Base-by-base conservation (phyloP, 2,797 vertebrate species). In the Ceryle rudis region DNA sequence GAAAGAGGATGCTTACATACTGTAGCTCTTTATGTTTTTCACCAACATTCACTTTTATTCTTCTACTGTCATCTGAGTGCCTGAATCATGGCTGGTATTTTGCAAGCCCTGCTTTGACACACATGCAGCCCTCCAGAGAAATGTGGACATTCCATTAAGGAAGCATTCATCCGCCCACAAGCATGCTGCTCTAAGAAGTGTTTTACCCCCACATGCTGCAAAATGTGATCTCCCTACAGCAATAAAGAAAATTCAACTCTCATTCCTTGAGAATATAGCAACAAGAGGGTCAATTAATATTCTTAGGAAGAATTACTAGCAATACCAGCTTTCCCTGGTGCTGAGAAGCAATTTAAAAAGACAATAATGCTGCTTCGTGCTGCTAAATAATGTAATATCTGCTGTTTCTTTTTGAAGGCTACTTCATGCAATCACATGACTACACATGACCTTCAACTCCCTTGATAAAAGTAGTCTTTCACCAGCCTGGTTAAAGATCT, bases 401-500 rank as follows among this genome's bases (percentile, higher is more conserved):
- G 33, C 15, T 57, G 18, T 22, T 52, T 70, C 60, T 65, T 23
- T 75, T 64, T 74, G 47, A 90, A 95, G 61, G 49, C 44, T 65
- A 75, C 49, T 37, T 89, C 80, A 61, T 65, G 66, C 39, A 61
- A 81, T 71, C 96, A 69, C 69, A 94, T 66, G 93, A 86, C 58
- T 51, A 49, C 37, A 52, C 8, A 65, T 54, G 75, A 92, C 35
- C 39, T 91, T 86, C 80, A 91, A 22, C 23, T 93, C 46, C 66
- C 35, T 47, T 65, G 25, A 70, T 55, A 62, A 89, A 84, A 81
- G 80, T 29, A 65, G 52, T 46, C 57, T 83, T 97, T 94, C 65
- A 72, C 86, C 55, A 66, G 70, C 11, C n/a, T 72, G 29, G 7
- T 72, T 90, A 65, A 75, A 92, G 88, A 93, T 86, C 70, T 81